phyloP scores from a whole-genome alignment of 1,140 invertebrate species.

The Platyura marginata region DNA sequence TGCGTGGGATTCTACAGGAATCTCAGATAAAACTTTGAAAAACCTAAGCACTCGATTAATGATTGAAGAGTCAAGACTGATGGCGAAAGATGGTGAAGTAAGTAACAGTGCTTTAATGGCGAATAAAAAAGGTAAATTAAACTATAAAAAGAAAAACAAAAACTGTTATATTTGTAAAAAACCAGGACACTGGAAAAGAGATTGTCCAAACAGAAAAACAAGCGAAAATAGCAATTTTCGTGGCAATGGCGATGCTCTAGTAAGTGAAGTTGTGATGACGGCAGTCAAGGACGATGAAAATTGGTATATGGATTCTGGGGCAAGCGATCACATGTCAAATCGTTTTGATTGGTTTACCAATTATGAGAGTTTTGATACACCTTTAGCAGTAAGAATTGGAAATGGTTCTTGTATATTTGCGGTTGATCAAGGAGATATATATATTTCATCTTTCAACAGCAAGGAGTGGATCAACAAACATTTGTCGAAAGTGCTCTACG shows the following conservation, averaged over 20 bases:
- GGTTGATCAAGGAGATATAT: not conserved
- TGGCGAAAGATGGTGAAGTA: not conserved
- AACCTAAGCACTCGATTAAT: conserved; percentile 14
- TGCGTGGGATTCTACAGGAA: conserved; percentile 17
- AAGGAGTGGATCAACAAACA: not conserved
- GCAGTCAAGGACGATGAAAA: too few relatives aligned
- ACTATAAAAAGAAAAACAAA: not conserved
- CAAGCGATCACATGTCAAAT: not conserved
- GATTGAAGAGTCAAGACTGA: conserved; percentile 9
- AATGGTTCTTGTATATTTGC: not conserved
- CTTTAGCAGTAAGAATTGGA: not conserved
- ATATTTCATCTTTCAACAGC: not conserved
- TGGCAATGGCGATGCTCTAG: too few relatives aligned
- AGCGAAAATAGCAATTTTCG: too few relatives aligned
- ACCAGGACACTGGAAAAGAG: not conserved
- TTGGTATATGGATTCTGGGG: not conserved
- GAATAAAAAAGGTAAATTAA: not conserved
- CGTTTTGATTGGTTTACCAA: not conserved
- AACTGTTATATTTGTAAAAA: not conserved
- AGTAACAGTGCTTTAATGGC: conserved; percentile 3
- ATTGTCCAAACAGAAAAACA: not conserved
- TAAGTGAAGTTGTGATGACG: too few relatives aligned
- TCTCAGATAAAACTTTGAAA: conserved; percentile 10
- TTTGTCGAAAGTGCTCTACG: not conserved
- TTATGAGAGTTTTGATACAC: not conserved